Evolutionary conservation across 2,888 invertebrate species (phyloP).

Genomic region (Drosophila cognata): DNA sequence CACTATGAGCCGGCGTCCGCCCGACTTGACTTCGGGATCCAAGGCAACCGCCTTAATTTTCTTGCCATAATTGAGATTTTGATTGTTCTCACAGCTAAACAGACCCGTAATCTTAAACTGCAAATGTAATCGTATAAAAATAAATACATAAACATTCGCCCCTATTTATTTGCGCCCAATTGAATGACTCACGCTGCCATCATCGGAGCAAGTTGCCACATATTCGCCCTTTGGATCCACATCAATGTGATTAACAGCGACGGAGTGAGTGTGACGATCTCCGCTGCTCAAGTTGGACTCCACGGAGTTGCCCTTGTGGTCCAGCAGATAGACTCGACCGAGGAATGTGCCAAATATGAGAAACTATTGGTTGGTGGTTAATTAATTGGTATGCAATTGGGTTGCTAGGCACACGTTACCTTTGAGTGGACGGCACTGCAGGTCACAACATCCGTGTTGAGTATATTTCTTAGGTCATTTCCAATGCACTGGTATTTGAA

Average conservation of each 20-base stretch:
- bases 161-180: not conserved
- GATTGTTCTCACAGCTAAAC: slow-evolving; percentile 93
- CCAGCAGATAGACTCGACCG: slow-evolving; percentile 95
- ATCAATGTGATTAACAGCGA: slow-evolving; percentile 97
- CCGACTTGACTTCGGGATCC: slow-evolving; percentile 93
- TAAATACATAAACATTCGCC: not conserved
- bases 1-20: slow-evolving; percentile 93
- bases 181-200: slow-evolving; percentile 89
- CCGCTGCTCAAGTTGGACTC: slow-evolving; percentile 85
- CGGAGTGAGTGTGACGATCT: slow-evolving; percentile 89
- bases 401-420: slow-evolving; percentile 84
- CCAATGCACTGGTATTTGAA: slow-evolving; percentile 95
- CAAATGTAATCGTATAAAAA: slow-evolving; percentile 12
- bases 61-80: slow-evolving; percentile 91
- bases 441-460: slow-evolving; percentile 93
- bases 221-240: slow-evolving; percentile 97
- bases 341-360: slow-evolving; percentile 96
- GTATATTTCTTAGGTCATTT: slow-evolving; percentile 94
- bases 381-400: not conserved
- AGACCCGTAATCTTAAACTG: slow-evolving; percentile 93
- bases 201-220: slow-evolving; percentile 96
- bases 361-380: slow-evolving; percentile 87
- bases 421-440: slow-evolving; percentile 97
- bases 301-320: slow-evolving; percentile 94
- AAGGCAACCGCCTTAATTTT: slow-evolving; percentile 94